These are phyloP conservation scores for Mamestra brassicae DNA, from an alignment of 2,888 invertebrate genomes.

Conservation along the genomic window DNA sequence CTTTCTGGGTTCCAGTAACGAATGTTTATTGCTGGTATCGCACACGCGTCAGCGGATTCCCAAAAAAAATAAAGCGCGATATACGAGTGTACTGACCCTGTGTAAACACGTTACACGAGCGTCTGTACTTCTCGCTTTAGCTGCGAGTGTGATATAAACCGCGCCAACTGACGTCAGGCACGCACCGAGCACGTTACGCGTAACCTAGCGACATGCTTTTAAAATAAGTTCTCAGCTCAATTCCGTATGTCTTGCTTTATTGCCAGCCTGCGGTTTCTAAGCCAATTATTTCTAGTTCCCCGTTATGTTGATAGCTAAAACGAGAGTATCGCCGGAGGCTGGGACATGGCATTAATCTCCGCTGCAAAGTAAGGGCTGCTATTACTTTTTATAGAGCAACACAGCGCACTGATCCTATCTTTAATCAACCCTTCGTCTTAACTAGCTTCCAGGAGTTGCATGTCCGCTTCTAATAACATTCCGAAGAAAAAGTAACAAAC, in stretches of 20 bases:
- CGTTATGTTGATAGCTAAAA: slow-evolving; percentile 57
- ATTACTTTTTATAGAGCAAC: slow-evolving; percentile 51
- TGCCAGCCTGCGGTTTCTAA: slow-evolving; percentile 32
- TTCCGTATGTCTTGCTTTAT: slow-evolving; percentile 52
- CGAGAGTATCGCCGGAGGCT: slow-evolving; percentile 45
- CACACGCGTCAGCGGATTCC: slow-evolving; percentile 71
- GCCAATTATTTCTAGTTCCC: slow-evolving; percentile 58
- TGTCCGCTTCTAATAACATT: slow-evolving; percentile 2
- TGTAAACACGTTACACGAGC: slow-evolving; percentile 70
- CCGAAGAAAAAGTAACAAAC: background rate
- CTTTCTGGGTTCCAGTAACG: slow-evolving; percentile 67
- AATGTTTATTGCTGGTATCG: slow-evolving; percentile 77
- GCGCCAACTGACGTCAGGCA: slow-evolving; percentile 59
- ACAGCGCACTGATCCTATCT: slow-evolving; percentile 34
- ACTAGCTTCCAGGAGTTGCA: slow-evolving; percentile 2
- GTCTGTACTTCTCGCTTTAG: slow-evolving; percentile 63
- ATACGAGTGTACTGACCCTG: slow-evolving; percentile 69
- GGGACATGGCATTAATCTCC: slow-evolving; percentile 52
- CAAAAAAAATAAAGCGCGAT: slow-evolving; percentile 72
- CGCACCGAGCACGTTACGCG: slow-evolving; percentile 54
- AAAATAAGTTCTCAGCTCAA: slow-evolving; percentile 47
- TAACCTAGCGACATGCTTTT: slow-evolving; percentile 51
- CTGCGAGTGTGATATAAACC: slow-evolving; percentile 62
- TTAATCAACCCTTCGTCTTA: slow-evolving; percentile 37
- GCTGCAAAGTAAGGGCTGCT: slow-evolving; percentile 28